Evolutionary conservation across 1,140 invertebrate species (phyloP).

Genomic region (Brachionus koreanus): DNA sequence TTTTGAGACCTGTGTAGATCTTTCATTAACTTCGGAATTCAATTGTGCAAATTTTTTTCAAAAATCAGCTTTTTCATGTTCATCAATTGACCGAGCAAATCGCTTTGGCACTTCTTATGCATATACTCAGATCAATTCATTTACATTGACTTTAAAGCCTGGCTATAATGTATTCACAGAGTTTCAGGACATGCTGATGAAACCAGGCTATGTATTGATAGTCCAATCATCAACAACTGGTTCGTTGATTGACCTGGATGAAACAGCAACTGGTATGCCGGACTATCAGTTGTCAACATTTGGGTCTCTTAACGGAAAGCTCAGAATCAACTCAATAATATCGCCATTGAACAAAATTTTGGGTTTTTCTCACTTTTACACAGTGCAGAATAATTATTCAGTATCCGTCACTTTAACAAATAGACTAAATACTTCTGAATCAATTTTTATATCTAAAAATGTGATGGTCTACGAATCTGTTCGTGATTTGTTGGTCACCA

Average conservation of each 20-base stretch:
- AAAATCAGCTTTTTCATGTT: background rate
- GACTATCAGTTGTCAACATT: background rate
- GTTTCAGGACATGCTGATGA: background rate
- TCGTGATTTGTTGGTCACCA: background rate
- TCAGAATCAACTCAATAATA: background rate
- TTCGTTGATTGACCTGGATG: background rate
- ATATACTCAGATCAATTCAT: background rate
- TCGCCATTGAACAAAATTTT: background rate
- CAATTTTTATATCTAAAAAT: background rate
- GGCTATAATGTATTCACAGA: constrained; percentile 1
- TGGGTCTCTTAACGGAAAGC: background rate
- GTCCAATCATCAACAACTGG: background rate
- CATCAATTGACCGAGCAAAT: background rate
- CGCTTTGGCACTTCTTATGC: background rate
- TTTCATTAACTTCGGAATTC: background rate
- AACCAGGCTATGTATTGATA: background rate
- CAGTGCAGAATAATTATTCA: background rate
- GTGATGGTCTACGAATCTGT: background rate
- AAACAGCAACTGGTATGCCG: background rate
- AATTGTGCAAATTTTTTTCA: background rate
- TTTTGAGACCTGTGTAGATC: background rate
- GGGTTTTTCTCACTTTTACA: background rate
- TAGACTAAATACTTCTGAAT: background rate
- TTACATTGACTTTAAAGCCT: background rate
- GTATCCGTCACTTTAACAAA: background rate